A percentile compares a stretch with the other conserved stretches of the same genome.
Evolutionary conservation across 2,888 invertebrate species (phyloP).

Genomic region (Scaptodrosophila latifasciaeformis): DNA sequence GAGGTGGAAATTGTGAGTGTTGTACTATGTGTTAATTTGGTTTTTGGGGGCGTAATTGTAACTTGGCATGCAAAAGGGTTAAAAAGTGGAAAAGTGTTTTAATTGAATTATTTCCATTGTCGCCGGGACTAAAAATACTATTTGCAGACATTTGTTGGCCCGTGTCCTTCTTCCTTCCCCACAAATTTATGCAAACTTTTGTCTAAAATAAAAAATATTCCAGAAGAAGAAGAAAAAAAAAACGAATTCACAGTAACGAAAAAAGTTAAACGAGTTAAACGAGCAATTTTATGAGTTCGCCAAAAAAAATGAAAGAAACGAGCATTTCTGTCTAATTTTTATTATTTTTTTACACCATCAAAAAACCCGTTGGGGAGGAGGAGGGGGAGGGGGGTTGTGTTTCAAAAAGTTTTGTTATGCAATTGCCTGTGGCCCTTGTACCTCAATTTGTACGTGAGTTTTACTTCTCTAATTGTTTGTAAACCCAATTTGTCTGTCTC

Average conservation of each 20-base stretch:
- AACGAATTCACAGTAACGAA: conserved; percentile 33
- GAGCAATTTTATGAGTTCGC: conserved; percentile 67
- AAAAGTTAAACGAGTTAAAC: conserved; percentile 72
- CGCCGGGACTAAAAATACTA: conserved; percentile 37
- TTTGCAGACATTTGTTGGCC: conserved; percentile 25
- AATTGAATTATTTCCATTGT: conserved; percentile 74
- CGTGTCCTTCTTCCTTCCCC: conserved; percentile 52
- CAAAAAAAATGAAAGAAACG: too few species aligned
- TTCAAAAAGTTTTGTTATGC: conserved; percentile 16
- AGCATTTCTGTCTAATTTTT: too few species aligned
- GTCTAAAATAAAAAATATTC: conserved; percentile 25
- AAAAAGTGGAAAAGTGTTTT: conserved; percentile 72
- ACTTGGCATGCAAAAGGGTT: conserved; percentile 68
- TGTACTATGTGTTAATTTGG: conserved; percentile 63
- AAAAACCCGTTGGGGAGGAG: too few species aligned
- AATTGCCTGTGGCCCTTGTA: conserved; percentile 14
- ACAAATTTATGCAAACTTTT: conserved; percentile 63
- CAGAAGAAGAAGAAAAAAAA: conserved; percentile 14
- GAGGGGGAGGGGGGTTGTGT: too few species aligned
- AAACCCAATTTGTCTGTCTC: conserved; percentile 43
- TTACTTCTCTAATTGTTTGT: conserved; percentile 54
- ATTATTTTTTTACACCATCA: too few species aligned
- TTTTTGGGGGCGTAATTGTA: conserved; percentile 71
- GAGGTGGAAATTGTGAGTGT: neutral
- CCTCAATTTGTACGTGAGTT: conserved; percentile 47